Conservation (phyloP, 2,797 vertebrate species). For the Bucorvus abyssinicus region DNA sequence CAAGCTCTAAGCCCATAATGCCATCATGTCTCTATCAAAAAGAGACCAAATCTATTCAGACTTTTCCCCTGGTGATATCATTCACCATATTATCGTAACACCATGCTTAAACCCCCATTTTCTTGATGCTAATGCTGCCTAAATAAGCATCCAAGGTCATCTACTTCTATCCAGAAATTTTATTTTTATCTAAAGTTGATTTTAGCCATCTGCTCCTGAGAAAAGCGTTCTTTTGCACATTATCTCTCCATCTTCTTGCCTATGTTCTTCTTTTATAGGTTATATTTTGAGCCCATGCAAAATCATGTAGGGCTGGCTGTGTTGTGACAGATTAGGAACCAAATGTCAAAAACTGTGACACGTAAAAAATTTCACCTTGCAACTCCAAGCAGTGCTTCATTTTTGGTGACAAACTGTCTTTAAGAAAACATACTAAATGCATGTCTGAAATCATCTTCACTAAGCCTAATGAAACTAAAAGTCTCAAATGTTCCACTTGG, state of each 20-base stretch:
- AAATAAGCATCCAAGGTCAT: neutral
- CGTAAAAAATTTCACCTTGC: neutral
- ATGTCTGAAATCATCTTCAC: neutral
- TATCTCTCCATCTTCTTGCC: neutral
- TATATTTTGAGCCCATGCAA: neutral
- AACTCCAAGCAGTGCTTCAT: neutral
- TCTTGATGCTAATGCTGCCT: neutral
- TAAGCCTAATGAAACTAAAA: neutral
- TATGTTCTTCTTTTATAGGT: neutral
- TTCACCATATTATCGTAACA: neutral
- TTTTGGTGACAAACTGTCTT: neutral
- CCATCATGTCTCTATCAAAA: neutral
- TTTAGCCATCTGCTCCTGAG: neutral
- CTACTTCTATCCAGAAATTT: neutral
- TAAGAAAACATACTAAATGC: neutral
- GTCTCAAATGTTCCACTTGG: neutral
- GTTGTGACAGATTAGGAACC: conserved; percentile 18
- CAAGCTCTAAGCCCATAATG: neutral
- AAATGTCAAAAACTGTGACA: neutral
- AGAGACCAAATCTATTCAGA: neutral
- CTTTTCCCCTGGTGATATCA: neutral
- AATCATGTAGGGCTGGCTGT: neutral
- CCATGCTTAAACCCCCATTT: neutral
- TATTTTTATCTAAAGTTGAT: neutral
- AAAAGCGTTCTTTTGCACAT: neutral